Percentiles rank a stretch among this genome's conserved stretches.
Evolutionary conservation across 2,113 vertebrate species (phyloP).

Genomic region (Xerus inauris): DNA sequence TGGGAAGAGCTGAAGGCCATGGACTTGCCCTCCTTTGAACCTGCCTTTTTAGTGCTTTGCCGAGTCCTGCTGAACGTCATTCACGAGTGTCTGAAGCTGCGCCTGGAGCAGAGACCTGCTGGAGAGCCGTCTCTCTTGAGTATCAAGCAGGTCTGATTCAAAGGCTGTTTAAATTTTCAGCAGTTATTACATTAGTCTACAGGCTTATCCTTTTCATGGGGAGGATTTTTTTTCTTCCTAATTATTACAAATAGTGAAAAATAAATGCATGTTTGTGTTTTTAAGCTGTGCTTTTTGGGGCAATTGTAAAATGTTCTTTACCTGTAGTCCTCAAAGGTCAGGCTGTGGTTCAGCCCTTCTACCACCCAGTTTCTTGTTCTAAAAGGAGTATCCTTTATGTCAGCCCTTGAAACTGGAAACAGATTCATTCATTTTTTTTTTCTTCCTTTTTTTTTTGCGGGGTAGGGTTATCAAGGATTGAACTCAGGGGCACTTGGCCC

Average conservation of each 20-base stretch:
- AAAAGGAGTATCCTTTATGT: neutral
- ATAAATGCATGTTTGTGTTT: neutral
- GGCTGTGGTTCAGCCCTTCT: neutral
- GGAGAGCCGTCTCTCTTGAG: constrained; percentile 98
- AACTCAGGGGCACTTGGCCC: too few relatives aligned
- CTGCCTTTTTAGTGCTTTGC: constrained; percentile 97
- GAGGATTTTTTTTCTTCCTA: neutral
- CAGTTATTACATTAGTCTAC: accelerated
- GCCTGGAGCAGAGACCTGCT: constrained; percentile 97
- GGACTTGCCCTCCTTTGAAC: constrained; percentile 97
- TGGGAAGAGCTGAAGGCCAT: constrained; percentile 95
- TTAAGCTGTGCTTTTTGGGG: neutral
- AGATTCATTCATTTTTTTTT: neutral
- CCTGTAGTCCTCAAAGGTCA: neutral
- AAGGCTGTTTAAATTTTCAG: neutral
- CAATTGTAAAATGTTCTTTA: neutral
- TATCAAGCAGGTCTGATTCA: constrained; percentile 95
- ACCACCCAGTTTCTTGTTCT: neutral
- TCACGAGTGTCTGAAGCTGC: constrained; percentile 98
- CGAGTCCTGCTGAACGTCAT: constrained; percentile 98
- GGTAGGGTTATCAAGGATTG: too few relatives aligned
- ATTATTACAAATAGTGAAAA: neutral
- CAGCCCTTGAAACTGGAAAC: neutral
- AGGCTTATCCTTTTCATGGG: neutral
- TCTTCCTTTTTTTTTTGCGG: neutral